Base-by-base conservation (phyloP, 2,888 invertebrate genomes). In the Xylota segnis region DNA sequence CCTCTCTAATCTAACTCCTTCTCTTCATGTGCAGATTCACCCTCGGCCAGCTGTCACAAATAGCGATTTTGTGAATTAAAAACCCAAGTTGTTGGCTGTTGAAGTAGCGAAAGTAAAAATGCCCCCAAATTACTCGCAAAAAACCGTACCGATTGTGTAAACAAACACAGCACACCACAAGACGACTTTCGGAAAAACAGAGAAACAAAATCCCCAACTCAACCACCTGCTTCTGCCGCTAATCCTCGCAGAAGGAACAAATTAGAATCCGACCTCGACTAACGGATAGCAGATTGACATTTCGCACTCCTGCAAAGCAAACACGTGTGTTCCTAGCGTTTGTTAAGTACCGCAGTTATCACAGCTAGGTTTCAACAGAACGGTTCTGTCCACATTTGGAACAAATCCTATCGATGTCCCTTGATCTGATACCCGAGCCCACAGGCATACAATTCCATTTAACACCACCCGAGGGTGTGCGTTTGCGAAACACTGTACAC, bases 281-380 rank as follows among this genome's bases (percentile, higher is more conserved):
- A 37, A 40, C 12, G 34, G 43, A 29, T 0, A 32, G 4, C 29
- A 54, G 14, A 40, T n/a, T 59, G 59, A 40, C 59, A 59, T 52
- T 52, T 52, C n/a, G 18, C 59, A 23, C 23, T 23, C n/a, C n/a
- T n/a, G n/a, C n/a, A n/a, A 40, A 59, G 5, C 43, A 27, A 59
- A 23, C 40, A 43, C 59, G 43, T 59, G 43, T 27, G 43, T 23
- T 23, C 23, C 18, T 43, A n/a, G 40, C 40, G 23, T 23, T 43
- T n/a, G 27, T 43, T 40, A 23, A 23, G 3, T 23, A 27, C 59
- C n/a, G 43, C 59, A 47, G 56, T 68, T 68, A 56, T 68, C 16
- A 40, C 29, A 40, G 52, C 40, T 29, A 54, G 27, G 14, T 10
- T 54, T 29, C 23, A 68, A 68, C 68, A 54, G 68, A 43, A 32